These are phyloP conservation scores for Pseudochaenichthys georgianus DNA, from an alignment of 2,797 vertebrate genomes.

Conservation along the genomic window DNA sequence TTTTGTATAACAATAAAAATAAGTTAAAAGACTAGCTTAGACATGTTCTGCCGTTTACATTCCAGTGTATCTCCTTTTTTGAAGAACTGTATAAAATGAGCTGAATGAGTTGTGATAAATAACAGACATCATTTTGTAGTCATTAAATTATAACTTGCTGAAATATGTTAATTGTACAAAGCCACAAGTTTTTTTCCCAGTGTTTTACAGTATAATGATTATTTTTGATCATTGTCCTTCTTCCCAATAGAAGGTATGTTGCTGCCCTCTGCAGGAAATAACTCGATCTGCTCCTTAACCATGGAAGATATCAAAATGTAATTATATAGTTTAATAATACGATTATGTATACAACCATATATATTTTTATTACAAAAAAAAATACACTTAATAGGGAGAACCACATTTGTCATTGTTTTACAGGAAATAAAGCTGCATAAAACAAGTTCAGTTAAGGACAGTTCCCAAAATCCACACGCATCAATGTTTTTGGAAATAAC, in stretches of 20 bases:
- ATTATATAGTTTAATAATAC: background rate
- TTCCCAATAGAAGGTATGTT: constrained; percentile 28
- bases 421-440: background rate
- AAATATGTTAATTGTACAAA: no score
- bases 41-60: no score
- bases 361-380: no score
- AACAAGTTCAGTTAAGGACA: background rate
- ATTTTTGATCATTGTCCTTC: background rate
- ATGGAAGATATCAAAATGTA: background rate
- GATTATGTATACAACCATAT: no score
- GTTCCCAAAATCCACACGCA: background rate
- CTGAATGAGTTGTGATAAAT: no score
- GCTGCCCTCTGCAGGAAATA: constrained; percentile 69
- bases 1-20: background rate
- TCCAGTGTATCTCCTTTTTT: background rate
- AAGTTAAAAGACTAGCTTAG: no score
- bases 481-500: background rate
- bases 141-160: no score
- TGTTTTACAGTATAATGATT: no score
- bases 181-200: background rate
- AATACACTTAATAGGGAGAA: no score
- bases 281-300: background rate
- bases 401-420: no score
- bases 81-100: background rate
- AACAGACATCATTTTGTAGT: no score